Evolutionary conservation across 2,113 vertebrate species (phyloP).

Genomic region (Cheilinus undulatus): DNA sequence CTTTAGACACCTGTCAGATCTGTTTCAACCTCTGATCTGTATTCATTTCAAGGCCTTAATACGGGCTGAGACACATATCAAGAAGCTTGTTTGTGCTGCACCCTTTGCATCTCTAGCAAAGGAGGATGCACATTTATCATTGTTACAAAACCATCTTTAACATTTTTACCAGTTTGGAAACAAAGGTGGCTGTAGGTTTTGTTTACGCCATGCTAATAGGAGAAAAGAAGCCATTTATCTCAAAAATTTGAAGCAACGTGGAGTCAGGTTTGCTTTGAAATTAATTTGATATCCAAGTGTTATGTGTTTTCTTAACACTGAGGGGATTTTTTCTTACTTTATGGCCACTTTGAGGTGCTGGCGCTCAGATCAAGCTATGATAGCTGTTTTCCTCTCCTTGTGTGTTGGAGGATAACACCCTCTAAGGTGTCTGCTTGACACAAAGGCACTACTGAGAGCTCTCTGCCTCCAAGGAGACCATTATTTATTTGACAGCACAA

Average conservation of each 20-base stretch:
- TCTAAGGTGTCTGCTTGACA: constrained; percentile 28
- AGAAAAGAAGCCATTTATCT: constrained; percentile 1
- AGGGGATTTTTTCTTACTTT: not conserved
- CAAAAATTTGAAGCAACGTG: constrained; percentile 5
- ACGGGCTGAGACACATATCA: constrained; percentile 39
- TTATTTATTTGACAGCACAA: constrained; percentile 44
- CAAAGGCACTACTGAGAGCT: constrained; percentile 12
- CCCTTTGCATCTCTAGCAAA: constrained; percentile 48
- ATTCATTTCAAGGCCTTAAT: constrained; percentile 67
- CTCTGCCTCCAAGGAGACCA: constrained; percentile 22
- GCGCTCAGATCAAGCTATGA: constrained; percentile 24
- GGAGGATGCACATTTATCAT: constrained; percentile 62
- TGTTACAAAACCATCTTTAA: constrained; percentile 51
- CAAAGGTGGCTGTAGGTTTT: constrained; percentile 20
- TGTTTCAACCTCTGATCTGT: constrained; percentile 64
- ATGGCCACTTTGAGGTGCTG: constrained; percentile 8
- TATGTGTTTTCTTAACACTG: not conserved
- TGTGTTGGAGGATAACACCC: constrained; percentile 14
- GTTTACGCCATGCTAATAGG: constrained; percentile 9
- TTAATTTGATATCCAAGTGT: not conserved
- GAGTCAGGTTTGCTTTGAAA: constrained; percentile 30
- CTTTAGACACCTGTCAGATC: constrained; percentile 65
- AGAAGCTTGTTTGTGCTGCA: constrained; percentile 47
- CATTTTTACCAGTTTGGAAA: constrained; percentile 18
- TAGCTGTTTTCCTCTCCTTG: constrained; percentile 19